Evolutionary conservation across 2,888 invertebrate genomes (phyloP).

Genomic region (Lamellibrachia satsuma): DNA sequence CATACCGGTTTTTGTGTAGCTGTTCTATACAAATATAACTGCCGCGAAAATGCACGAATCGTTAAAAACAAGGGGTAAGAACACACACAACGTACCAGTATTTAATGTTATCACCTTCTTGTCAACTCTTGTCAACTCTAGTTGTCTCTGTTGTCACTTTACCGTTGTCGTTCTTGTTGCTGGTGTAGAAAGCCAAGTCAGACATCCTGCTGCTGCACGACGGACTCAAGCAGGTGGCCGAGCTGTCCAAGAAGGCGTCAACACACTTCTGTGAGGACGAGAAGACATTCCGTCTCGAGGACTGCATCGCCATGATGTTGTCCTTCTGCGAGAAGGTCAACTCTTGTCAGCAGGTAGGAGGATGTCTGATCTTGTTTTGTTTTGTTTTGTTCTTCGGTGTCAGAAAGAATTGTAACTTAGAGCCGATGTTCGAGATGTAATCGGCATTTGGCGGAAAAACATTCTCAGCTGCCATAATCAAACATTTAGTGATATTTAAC

Average conservation of each 20-base stretch:
- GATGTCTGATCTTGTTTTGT: background rate
- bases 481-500: background rate
- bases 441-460: background rate
- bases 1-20: too few species aligned
- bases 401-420: background rate
- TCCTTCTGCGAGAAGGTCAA: conserved; percentile 78
- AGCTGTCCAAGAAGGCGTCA: conserved; percentile 80
- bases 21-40: too few species aligned
- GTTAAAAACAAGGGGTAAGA: background rate
- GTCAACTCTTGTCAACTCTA: background rate
- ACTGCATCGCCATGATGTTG: conserved; percentile 89
- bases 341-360: conserved; percentile 61
- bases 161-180: conserved; percentile 29
- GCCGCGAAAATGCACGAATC: too few species aligned
- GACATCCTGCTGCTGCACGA: conserved; percentile 69
- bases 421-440: background rate
- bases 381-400: background rate
- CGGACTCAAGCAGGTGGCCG: conserved; percentile 84
- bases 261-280: conserved; percentile 95
- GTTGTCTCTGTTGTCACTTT: background rate
- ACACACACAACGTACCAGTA: background rate
- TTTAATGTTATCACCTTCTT: background rate
- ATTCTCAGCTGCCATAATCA: background rate
- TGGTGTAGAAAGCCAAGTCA: conserved; percentile 51
- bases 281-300: conserved; percentile 88